Evolutionary conservation across 2,888 invertebrate genomes (phyloP).

Genomic region (Stomorhina lunata): DNA sequence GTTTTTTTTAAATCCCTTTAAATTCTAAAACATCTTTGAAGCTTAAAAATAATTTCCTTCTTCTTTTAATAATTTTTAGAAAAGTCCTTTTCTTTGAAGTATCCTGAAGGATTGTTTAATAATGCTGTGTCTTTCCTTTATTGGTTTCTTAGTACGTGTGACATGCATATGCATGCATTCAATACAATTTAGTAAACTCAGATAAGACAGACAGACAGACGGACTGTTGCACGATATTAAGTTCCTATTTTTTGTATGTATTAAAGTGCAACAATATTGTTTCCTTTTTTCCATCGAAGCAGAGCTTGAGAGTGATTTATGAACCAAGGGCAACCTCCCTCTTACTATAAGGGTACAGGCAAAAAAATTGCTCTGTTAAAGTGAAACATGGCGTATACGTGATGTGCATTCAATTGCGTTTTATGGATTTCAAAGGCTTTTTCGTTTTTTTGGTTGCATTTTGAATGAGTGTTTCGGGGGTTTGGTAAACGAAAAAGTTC

Average conservation of each 20-base stretch:
- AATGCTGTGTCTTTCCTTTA: neutral
- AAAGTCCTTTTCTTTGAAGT: neutral
- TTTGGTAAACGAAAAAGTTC: neutral
- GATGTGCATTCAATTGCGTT: slow-evolving; percentile 53
- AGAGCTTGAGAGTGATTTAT: slow-evolving; percentile 36
- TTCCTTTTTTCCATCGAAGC: neutral
- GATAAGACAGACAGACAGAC: neutral
- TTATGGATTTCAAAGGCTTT: neutral
- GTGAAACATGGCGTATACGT: slow-evolving; percentile 58
- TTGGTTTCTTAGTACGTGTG: neutral
- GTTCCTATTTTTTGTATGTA: neutral
- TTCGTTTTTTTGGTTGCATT: neutral
- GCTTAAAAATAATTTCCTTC: neutral
- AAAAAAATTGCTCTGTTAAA: neutral
- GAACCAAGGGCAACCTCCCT: slow-evolving; percentile 1
- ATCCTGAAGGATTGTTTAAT: slow-evolving; percentile 5
- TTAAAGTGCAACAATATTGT: slow-evolving; percentile 15
- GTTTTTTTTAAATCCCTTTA: neutral
- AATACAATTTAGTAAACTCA: too few species aligned
- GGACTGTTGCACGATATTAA: slow-evolving; percentile 32
- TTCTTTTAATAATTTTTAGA: neutral
- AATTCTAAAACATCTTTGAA: neutral
- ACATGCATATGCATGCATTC: too few species aligned
- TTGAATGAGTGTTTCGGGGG: neutral
- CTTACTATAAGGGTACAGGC: neutral